Evolutionary conservation across 2,888 invertebrate species (phyloP).

Genomic region (Leptinotarsa rubiginosa): DNA sequence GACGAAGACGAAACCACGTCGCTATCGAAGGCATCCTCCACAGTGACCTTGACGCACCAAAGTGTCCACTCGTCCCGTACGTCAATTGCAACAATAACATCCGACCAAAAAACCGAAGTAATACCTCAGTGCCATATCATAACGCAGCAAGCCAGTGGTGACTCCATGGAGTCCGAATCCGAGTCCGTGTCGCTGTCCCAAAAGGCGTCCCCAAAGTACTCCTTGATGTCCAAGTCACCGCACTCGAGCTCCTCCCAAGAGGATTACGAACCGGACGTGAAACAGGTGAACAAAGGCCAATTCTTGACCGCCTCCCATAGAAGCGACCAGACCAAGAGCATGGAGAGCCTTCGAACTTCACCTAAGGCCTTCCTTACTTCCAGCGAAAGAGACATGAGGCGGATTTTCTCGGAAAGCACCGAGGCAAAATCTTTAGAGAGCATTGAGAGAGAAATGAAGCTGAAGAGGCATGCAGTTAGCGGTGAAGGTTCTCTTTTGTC

Average conservation of each 20-base stretch:
- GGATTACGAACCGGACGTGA: constrained; percentile 74
- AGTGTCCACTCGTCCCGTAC: constrained; percentile 55
- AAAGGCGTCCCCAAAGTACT: constrained; percentile 61
- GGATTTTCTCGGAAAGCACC: constrained; percentile 64
- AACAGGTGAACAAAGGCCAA: constrained; percentile 67
- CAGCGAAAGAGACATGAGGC: constrained; percentile 75
- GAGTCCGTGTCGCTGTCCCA: constrained; percentile 63
- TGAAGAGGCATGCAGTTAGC: constrained; percentile 72
- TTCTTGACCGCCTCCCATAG: constrained; percentile 67
- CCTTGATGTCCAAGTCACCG: constrained; percentile 62
- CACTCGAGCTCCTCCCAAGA: constrained; percentile 78
- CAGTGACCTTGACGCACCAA: constrained; percentile 62
- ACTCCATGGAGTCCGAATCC: constrained; percentile 70
- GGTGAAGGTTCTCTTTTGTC: constrained; percentile 72
- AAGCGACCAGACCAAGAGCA: constrained; percentile 74
- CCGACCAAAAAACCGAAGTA: constrained; percentile 47
- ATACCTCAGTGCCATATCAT: constrained; percentile 66
- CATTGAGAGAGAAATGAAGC: constrained; percentile 69
- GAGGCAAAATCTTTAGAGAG: constrained; percentile 77
- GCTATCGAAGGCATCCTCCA: constrained; percentile 61
- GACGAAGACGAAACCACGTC: constrained; percentile 63
- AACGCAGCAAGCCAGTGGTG: constrained; percentile 70
- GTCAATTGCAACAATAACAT: constrained; percentile 49
- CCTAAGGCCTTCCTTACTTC: constrained; percentile 74
- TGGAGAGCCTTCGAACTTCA: constrained; percentile 77